A percentile compares a stretch with the other conserved stretches of the same genome.
Evolutionary conservation across 2,113 vertebrate genomes (phyloP).

Genomic region (Leucopsar rothschildi): DNA sequence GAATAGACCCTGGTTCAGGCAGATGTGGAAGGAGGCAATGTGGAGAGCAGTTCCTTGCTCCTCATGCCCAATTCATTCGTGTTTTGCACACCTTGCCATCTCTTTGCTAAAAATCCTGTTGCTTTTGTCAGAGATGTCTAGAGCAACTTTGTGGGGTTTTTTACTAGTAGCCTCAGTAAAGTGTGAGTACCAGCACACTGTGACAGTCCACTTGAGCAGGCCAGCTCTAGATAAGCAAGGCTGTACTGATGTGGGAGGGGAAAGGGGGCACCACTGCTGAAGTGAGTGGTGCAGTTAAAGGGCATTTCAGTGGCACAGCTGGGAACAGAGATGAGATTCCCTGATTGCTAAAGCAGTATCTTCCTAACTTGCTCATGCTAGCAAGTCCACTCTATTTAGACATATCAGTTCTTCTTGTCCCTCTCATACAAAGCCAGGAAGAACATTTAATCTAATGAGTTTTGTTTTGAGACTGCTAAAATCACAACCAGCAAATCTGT

Average conservation of each 20-base stretch:
- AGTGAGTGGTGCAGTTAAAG: not conserved
- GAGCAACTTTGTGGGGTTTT: not conserved
- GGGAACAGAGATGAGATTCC: not conserved
- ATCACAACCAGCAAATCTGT: not conserved
- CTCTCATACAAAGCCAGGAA: not conserved
- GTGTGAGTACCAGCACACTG: not conserved
- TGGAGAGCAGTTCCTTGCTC: not conserved
- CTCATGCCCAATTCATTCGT: accelerated
- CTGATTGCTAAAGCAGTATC: not conserved
- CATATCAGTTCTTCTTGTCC: not conserved
- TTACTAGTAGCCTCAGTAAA: not conserved
- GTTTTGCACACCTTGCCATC: not conserved
- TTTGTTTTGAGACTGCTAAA: not conserved
- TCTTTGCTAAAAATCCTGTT: not conserved
- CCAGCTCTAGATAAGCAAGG: not conserved
- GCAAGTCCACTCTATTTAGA: not conserved
- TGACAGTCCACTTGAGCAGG: not conserved
- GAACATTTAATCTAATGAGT: not conserved
- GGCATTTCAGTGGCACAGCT: not conserved
- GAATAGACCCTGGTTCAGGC: not conserved
- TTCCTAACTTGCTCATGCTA: not conserved
- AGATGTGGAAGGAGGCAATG: not conserved
- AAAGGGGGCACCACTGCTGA: not conserved
- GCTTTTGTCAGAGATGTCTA: not conserved
- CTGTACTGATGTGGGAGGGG: not conserved